phyloP scores from a whole-genome alignment of 2,113 vertebrate genomes.

The Gobio gobio region DNA sequence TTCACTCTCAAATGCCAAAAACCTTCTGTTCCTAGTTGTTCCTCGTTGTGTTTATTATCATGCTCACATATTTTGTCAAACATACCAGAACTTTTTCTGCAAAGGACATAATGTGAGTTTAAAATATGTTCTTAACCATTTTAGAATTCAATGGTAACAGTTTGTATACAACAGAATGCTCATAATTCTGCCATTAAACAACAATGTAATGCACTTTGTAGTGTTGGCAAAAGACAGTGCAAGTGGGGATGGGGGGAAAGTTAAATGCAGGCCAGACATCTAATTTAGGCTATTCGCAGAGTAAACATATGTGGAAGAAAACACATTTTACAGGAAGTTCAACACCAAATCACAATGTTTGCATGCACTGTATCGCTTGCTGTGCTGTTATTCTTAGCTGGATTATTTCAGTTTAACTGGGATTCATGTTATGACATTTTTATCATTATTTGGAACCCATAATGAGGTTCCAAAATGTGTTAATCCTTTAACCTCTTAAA shows the following conservation, averaged over 20 bases:
- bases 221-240: neutral
- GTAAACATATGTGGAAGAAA: conserved; percentile 33
- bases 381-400: neutral
- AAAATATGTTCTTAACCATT: neutral
- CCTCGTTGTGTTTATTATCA: conserved; percentile 3
- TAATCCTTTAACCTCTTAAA: neutral
- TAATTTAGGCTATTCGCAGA: conserved; percentile 39
- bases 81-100: conserved; percentile 9
- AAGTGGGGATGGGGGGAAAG: neutral
- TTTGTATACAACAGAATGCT: neutral
- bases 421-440: neutral
- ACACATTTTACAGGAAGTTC: conserved; percentile 28
- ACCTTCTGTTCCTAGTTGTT: neutral
- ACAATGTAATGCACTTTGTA: neutral
- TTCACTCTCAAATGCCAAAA: conserved; percentile 3
- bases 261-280: conserved; percentile 22
- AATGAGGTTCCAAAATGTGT: neutral
- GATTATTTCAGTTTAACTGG: neutral
- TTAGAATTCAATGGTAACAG: neutral
- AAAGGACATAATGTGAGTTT: neutral
- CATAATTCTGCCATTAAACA: neutral
- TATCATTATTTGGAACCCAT: neutral
- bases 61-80: neutral
- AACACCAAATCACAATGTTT: conserved; percentile 24
- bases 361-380: conserved; percentile 29